These are phyloP conservation scores for Lamellibrachia luymesi DNA, from an alignment of 1,140 invertebrate genomes.

Conservation along the genomic window DNA sequence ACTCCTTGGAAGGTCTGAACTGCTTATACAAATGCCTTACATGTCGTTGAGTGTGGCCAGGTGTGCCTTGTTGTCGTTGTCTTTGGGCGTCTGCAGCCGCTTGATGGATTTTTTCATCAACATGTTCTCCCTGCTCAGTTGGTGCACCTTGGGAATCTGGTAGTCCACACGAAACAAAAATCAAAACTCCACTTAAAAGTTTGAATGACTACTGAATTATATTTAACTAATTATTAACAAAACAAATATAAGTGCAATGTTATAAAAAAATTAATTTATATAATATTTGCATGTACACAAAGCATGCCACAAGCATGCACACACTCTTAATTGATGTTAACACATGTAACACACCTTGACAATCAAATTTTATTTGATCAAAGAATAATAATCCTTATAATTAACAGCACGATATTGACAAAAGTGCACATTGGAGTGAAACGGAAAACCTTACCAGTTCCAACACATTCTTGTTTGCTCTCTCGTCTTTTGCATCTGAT, in stretches of 20 bases:
- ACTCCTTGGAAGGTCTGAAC: too few relatives aligned
- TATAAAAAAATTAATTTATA: too few relatives aligned
- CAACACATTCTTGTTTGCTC: background rate
- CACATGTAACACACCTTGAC: too few relatives aligned
- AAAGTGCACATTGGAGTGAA: background rate
- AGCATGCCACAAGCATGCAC: too few relatives aligned
- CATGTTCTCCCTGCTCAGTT: background rate
- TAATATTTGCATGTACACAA: too few relatives aligned
- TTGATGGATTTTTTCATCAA: background rate
- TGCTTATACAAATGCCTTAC: background rate
- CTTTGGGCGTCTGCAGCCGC: background rate
- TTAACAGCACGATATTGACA: background rate
- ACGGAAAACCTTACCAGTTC: background rate
- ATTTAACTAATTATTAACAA: too few relatives aligned
- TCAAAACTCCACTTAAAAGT: too few relatives aligned
- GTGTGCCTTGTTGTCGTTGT: background rate
- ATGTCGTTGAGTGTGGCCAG: background rate
- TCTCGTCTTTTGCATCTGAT: background rate
- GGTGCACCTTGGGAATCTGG: background rate
- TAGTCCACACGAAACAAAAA: background rate
- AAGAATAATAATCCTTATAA: too few relatives aligned
- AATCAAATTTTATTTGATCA: too few relatives aligned
- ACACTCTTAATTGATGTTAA: too few relatives aligned
- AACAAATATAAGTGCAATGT: too few relatives aligned
- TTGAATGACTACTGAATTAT: too few relatives aligned